A percentile compares a stretch with the other conserved stretches of the same genome.
Evolutionary conservation across 2,888 invertebrate species (phyloP).

Genomic region (Apodemia duryi): DNA sequence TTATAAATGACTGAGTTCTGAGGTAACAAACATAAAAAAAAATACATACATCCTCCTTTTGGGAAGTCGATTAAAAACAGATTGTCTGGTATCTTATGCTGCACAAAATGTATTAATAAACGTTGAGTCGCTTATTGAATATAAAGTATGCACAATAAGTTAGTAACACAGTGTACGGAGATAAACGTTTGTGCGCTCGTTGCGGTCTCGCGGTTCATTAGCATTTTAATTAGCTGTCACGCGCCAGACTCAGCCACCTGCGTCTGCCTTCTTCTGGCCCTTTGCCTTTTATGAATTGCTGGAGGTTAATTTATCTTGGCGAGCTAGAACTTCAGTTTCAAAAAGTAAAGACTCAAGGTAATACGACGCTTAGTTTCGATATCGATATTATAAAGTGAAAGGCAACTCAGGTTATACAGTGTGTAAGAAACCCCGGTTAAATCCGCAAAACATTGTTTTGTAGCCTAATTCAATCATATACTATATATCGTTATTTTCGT

Average conservation of each 20-base stretch:
- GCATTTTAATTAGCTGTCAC: slow-evolving; percentile 71
- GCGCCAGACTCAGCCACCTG: slow-evolving; percentile 34
- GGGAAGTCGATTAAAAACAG: too few species aligned
- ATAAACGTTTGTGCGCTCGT: slow-evolving; percentile 20
- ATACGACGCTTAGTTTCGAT: slow-evolving; percentile 21
- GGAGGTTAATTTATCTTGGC: slow-evolving; percentile 28
- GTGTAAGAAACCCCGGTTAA: too few species aligned
- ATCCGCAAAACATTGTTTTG: too few species aligned
- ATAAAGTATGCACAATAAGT: neutral
- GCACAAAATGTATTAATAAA: too few species aligned
- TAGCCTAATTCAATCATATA: too few species aligned
- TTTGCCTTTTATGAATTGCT: slow-evolving; percentile 29
- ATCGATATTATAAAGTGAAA: slow-evolving; percentile 4
- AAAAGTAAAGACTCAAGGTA: slow-evolving; percentile 20
- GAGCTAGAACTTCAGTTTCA: slow-evolving; percentile 24
- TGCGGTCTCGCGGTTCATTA: slow-evolving; percentile 51
- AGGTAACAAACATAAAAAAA: too few species aligned
- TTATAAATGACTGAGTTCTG: too few species aligned
- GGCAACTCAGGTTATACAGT: neutral
- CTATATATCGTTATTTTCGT: too few species aligned
- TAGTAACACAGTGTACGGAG: slow-evolving; percentile 7
- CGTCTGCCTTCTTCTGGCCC: slow-evolving; percentile 26
- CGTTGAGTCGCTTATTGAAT: neutral
- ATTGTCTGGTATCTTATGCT: too few species aligned
- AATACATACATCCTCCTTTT: too few species aligned